Evolutionary conservation across 2,888 invertebrate species (phyloP).

Genomic region (Euclidia mi): DNA sequence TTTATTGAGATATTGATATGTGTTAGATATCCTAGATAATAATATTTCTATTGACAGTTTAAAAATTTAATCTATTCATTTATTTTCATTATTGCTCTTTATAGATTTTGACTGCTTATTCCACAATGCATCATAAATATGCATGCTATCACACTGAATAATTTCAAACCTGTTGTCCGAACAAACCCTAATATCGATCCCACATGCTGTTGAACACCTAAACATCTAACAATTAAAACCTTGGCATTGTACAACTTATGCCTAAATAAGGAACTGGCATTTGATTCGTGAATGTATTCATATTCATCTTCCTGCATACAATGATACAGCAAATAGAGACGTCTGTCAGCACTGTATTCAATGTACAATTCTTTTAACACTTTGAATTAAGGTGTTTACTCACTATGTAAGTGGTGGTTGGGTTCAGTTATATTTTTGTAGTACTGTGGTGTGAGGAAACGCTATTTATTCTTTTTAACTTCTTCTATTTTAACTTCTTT

Average conservation of each 20-base stretch:
- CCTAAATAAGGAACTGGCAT: constrained; percentile 30
- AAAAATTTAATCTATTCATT: no score
- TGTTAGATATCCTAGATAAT: no score
- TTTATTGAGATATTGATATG: no score
- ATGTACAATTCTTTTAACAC: constrained; percentile 57
- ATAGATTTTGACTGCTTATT: neutral
- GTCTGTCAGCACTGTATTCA: constrained; percentile 56
- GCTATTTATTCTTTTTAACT: no score
- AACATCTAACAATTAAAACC: constrained; percentile 34
- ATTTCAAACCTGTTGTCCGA: constrained; percentile 35
- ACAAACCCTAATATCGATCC: constrained; percentile 31
- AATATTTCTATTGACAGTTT: no score
- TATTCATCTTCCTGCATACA: constrained; percentile 59
- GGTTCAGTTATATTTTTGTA: neutral
- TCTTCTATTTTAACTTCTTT: no score
- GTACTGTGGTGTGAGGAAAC: no score
- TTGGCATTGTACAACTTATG: constrained; percentile 27
- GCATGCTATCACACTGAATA: constrained; percentile 38
- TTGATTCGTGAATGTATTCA: constrained; percentile 28
- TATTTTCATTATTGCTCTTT: no score
- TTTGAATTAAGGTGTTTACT: constrained; percentile 33
- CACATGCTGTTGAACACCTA: constrained; percentile 26
- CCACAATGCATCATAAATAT: constrained; percentile 10
- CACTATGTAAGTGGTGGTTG: neutral
- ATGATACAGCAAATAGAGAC: constrained; percentile 60